Conservation (phyloP, 2,797 vertebrate species). For the Amblyraja radiata region DNA sequence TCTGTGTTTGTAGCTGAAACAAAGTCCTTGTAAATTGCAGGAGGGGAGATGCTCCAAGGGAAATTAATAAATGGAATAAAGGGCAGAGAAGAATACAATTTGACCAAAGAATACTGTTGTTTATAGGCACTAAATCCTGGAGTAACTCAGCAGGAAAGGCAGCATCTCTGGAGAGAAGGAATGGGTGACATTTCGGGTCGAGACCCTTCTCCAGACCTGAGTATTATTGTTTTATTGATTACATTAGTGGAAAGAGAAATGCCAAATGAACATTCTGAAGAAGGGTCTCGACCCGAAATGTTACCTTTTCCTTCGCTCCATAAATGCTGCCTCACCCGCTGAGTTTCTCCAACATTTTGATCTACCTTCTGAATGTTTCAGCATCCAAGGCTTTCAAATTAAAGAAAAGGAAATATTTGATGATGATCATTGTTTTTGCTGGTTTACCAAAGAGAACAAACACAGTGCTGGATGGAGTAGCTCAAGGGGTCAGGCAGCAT, state of each 20-base stretch:
- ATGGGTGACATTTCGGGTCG: no score
- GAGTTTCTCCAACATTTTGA: no score
- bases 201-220: no score
- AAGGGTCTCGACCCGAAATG: no score
- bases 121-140: background rate
- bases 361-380: background rate
- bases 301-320: no score
- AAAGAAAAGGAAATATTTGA: background rate
- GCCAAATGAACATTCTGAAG: background rate
- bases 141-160: no score
- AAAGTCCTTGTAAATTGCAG: background rate
- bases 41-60: background rate
- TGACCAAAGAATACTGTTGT: background rate
- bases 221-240: background rate
- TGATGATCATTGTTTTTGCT: background rate
- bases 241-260: background rate
- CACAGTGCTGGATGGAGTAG: no score
- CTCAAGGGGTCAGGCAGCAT: no score
- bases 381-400: background rate
- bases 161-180: no score
- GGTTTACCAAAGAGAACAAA: no score
- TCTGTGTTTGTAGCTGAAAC: background rate
- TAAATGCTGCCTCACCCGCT: no score
- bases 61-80: background rate
- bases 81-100: background rate